These are phyloP conservation scores for Cheilosia pagana DNA, from an alignment of 2,888 invertebrate species.

Conservation along the genomic window DNA sequence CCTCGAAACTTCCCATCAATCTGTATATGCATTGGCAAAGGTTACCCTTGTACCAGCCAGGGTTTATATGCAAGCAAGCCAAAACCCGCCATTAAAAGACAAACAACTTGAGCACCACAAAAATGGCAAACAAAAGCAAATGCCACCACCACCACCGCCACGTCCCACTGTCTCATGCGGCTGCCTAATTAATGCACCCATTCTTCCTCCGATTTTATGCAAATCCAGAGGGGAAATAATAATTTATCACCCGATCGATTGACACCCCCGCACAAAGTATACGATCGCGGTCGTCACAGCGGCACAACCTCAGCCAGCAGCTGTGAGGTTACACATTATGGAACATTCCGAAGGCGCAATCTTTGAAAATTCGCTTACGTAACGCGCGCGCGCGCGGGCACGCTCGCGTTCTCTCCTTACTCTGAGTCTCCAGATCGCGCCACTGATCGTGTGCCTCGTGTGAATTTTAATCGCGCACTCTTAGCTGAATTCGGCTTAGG, in stretches of 20 bases:
- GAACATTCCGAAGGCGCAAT: constrained; percentile 62
- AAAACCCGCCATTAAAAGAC: constrained; percentile 56
- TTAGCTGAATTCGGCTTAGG: constrained; percentile 54
- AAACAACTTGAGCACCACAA: constrained; percentile 23
- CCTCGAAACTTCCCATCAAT: constrained; percentile 63
- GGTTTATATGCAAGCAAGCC: constrained; percentile 1
- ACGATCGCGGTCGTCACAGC: constrained; percentile 60
- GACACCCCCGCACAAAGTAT: constrained; percentile 67
- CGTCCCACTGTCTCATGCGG: constrained; percentile 51
- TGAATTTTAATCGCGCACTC: constrained; percentile 63
- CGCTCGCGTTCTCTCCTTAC: neutral
- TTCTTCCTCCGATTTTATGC: constrained; percentile 69
- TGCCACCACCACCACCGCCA: constrained; percentile 55
- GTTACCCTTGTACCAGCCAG: constrained; percentile 34
- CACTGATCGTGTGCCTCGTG: constrained; percentile 62
- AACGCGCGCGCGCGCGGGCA: constrained; percentile 41
- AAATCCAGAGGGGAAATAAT: constrained; percentile 62
- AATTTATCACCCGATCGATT: constrained; percentile 73
- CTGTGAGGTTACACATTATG: constrained; percentile 3
- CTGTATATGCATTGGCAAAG: constrained; percentile 44
- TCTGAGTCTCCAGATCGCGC: constrained; percentile 29
- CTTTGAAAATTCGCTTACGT: constrained; percentile 60
- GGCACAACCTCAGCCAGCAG: constrained; percentile 29
- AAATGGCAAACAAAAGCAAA: constrained; percentile 66
- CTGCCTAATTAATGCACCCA: constrained; percentile 70